Percentiles rank a stretch among this genome's conserved stretches.
Evolutionary conservation across 2,888 invertebrate genomes (phyloP).

Genomic region (Rhimphoctona megacephalus): DNA sequence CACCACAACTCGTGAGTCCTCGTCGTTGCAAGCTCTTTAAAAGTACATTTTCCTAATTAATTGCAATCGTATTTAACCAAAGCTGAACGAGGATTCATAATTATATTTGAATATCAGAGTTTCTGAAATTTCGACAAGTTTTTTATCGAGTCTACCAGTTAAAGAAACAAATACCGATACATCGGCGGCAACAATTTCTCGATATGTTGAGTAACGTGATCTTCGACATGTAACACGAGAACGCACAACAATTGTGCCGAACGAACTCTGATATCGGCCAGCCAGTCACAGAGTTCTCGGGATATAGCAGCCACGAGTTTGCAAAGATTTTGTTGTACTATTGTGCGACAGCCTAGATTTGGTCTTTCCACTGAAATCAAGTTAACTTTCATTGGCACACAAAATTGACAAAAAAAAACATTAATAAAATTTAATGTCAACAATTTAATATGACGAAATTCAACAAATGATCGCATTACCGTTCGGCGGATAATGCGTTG

Average conservation of each 20-base stretch:
- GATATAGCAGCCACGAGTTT: slow-evolving; percentile 91
- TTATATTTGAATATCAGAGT: neutral
- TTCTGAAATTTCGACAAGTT: neutral
- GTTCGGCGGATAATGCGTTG: slow-evolving; percentile 90
- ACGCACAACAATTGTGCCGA: slow-evolving; percentile 91
- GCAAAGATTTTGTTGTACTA: slow-evolving; percentile 91
- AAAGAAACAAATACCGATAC: slow-evolving; percentile 84
- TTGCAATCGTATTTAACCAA: neutral
- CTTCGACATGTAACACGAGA: slow-evolving; percentile 90
- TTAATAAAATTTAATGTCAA: neutral
- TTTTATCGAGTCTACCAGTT: neutral
- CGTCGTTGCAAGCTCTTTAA: slow-evolving; percentile 88
- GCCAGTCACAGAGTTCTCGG: slow-evolving; percentile 92
- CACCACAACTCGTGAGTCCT: slow-evolving; percentile 88
- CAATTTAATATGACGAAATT: neutral
- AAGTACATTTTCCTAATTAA: slow-evolving; percentile 20
- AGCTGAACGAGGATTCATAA: neutral
- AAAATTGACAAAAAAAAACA: neutral
- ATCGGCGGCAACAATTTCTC: slow-evolving; percentile 87
- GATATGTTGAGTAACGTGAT: slow-evolving; percentile 90
- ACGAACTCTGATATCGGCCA: slow-evolving; percentile 88
- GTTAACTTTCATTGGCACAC: neutral
- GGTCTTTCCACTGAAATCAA: slow-evolving; percentile 89
- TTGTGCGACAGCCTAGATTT: slow-evolving; percentile 93
- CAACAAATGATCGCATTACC: slow-evolving; percentile 75